Base-by-base conservation (phyloP, 30 jellyfish, hydroid and myxozoan species). In the Pseudorhiza aurosa region DNA sequence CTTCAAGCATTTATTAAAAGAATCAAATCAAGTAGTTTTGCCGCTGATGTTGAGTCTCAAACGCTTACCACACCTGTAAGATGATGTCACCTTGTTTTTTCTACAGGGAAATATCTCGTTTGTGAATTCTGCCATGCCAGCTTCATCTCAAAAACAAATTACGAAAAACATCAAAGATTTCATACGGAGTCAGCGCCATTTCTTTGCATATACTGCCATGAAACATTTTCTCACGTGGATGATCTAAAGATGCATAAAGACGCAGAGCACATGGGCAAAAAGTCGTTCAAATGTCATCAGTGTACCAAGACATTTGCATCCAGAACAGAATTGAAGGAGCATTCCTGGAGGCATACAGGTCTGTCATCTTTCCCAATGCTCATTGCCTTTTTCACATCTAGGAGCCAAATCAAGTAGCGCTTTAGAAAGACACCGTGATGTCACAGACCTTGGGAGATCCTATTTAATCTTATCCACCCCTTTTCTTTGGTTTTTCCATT, bases 291-390 rank as follows among this genome's bases (percentile, higher is more conserved):
- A 50, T 87, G 96, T 47, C 63, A 39, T 46, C 69, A 30, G 28
- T 87, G 96, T 65, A 69, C 81, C 14, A 87, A 87, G 42, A 50
- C 96, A 10, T 87, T 87, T 58, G 75, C 96, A 8, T 56, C 96
- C 2, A 67, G 88, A 68, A 83, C 88, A 6, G 96, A 79, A 58
- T 57, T 87, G 57, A 56, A 68, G 17, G 94, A 84, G 11, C 96
- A 87, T 59, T 57, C 81, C 12, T 87, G 96, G 96, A 28, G 96
- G 21, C 96, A 76, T 44, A 77, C 96, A 36, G 96, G 96, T 85
- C 18, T 76, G 46, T 12, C 8, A 57, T 22, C 11, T 57, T n/a
- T n/a, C n/a, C n/a, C n/a, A n/a, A n/a, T n/a, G n/a, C n/a, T n/a
- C n/a, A n/a, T n/a, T 8, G 55, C 55, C 9, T 15, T 8, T 42